These are phyloP conservation scores for Thoracochromis brauschi DNA, from an alignment of 2,113 vertebrate species.

Conservation along the genomic window DNA sequence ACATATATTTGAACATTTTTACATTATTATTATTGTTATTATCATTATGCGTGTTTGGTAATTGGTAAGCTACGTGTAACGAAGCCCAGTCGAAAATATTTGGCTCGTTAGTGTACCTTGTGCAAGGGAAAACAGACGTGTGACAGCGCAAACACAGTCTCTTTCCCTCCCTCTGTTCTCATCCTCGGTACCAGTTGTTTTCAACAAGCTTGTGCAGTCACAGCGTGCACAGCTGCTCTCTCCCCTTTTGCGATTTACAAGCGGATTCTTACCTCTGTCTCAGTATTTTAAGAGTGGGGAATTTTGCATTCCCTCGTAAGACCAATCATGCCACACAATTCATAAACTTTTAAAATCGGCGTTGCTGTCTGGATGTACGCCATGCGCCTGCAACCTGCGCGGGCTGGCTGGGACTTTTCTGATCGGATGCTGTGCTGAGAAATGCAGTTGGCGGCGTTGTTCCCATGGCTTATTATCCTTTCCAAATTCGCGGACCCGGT, in stretches of 20 bases:
- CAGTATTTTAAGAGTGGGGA: not conserved
- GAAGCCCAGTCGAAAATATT: conserved; percentile 41
- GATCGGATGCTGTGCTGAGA: conserved; percentile 86
- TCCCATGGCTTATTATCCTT: conserved; percentile 93
- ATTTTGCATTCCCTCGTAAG: not conserved
- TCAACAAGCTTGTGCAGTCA: not conserved
- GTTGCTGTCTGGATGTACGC: not conserved
- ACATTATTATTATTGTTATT: not conserved
- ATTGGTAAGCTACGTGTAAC: conserved; percentile 57
- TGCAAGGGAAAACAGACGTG: not conserved
- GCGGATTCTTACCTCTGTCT: not conserved
- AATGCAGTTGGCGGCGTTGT: conserved; percentile 80
- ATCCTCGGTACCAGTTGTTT: not conserved
- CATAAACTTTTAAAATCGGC: not conserved
- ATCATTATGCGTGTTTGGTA: conserved; percentile 56
- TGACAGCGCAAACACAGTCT: not conserved
- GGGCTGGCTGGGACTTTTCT: not conserved
- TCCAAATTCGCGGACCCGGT: conserved; percentile 80
- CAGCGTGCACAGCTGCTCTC: not conserved
- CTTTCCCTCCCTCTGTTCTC: not conserved
- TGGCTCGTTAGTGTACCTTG: not conserved
- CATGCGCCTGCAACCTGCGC: not conserved
- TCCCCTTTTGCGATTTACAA: not conserved
- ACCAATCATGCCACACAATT: not conserved
- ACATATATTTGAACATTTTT: not conserved